Evolutionary conservation across 92 coral and sea anemone species (phyloP).

Genomic region (Porites lobata): DNA sequence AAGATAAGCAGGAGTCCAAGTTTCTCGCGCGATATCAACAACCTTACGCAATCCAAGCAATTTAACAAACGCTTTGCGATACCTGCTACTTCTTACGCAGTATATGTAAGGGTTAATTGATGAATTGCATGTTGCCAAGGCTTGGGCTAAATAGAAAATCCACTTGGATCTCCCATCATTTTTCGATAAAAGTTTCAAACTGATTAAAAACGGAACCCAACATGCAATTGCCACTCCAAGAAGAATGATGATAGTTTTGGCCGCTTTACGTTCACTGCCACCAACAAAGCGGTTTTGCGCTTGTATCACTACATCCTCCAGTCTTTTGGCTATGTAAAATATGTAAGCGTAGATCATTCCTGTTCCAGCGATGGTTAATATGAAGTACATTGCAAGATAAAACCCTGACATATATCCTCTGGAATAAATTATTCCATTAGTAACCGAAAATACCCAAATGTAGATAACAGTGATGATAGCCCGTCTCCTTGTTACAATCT

Average conservation of each 20-base stretch:
- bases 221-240: constrained; percentile 31
- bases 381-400: neutral
- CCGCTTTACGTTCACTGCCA: constrained; percentile 21
- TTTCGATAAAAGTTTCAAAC: neutral
- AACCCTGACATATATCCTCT: too few relatives aligned
- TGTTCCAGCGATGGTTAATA: constrained; percentile 26
- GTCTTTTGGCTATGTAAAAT: constrained; percentile 39
- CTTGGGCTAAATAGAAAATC: constrained; percentile 1
- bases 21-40: neutral
- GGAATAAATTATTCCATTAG: neutral
- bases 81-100: constrained; percentile 53
- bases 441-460: constrained; percentile 43
- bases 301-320: constrained; percentile 30
- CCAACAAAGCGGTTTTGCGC: neutral
- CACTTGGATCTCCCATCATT: too few relatives aligned
- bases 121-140: constrained; percentile 52
- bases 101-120: constrained; percentile 74
- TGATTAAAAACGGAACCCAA: constrained; percentile 36
- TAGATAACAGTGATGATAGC: constrained; percentile 11
- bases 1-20: neutral
- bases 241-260: constrained; percentile 33
- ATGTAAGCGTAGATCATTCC: constrained; percentile 56
- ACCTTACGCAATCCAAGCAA: constrained; percentile 3
- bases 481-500: constrained; percentile 36
- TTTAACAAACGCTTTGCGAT: constrained; percentile 43